phyloP scores from a whole-genome alignment of 2,797 vertebrate genomes.

The Hoplostethus mediterraneus region DNA sequence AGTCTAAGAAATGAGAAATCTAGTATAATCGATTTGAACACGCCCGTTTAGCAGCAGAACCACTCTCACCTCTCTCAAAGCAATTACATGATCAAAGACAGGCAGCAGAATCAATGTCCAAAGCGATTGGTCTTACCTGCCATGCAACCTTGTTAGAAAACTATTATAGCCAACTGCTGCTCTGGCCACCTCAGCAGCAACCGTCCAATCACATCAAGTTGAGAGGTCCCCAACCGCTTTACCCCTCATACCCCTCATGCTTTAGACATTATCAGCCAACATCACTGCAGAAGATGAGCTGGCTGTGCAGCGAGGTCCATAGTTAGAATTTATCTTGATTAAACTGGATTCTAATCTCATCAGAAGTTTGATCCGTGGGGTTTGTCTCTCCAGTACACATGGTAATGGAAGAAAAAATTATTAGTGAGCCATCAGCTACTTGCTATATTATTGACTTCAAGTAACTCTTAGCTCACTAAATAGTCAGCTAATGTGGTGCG shows the following conservation, averaged over 20 bases:
- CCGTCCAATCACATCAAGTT: conserved; percentile 62
- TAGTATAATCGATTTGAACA: conserved; percentile 67
- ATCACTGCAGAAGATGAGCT: conserved; percentile 38
- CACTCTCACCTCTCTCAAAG: conserved; percentile 65
- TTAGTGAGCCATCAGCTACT: conserved; percentile 12
- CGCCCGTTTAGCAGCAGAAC: conserved; percentile 68
- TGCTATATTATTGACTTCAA: neutral
- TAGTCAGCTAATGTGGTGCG: too few species aligned
- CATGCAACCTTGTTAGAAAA: conserved; percentile 74
- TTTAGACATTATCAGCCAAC: conserved; percentile 35
- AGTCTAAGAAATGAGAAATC: conserved; percentile 61
- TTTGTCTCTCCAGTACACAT: conserved; percentile 18
- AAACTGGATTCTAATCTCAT: conserved; percentile 58
- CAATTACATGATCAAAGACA: conserved; percentile 81
- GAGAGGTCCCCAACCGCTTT: conserved; percentile 45
- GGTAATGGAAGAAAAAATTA: conserved; percentile 36
- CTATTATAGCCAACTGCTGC: conserved; percentile 69
- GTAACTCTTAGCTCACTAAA: neutral
- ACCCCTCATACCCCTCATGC: neutral
- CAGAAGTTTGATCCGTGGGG: conserved; percentile 47
- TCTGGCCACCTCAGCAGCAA: conserved; percentile 59
- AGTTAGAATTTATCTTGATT: conserved; percentile 51
- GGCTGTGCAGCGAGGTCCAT: neutral
- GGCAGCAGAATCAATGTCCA: conserved; percentile 76
- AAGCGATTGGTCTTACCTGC: conserved; percentile 79